Evolutionary conservation across 2,797 vertebrate species (phyloP), one percentile per base, ranked within the genome.

Genomic region (Sandelia bainsii): DNA sequence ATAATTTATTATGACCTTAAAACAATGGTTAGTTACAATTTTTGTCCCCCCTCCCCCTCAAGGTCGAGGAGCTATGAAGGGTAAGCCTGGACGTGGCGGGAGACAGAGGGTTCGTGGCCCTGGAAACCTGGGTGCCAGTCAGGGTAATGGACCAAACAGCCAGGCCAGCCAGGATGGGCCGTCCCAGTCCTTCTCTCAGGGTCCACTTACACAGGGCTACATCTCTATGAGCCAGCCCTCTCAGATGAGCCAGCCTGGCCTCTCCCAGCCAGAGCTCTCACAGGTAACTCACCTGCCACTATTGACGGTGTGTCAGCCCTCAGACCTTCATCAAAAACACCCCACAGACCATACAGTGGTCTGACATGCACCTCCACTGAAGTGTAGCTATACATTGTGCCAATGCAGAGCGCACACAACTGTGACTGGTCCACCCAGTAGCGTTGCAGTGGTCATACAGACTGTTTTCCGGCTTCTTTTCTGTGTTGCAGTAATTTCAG

Each of bases 161-260:
- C 98, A 98, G 87, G 96, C 94, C 50, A 99, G 98, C 88, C 98
- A 98, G 90, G 97, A 99, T 0, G 96, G 96, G 84, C 96, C 95
- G 5, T 99, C 98, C 0, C 98, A 99, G 93, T 95, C 98, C 8
- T 99, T 99, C 93, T 99, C 98, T 0, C 98, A 99, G 95, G 98
- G 98, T 0, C 98, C 98, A 0, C 95, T 99, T 88, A 99, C 98
- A 2, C 98, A 99, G 91, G 98, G 97, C 50, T 99, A 99, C 86
- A 97, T 98, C 92, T 96, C 96, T 89, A 99, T 99, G 98, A 99
- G 98, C 89, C 98, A 99, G 85, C 98, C 98, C 1, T 99, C 98
- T 0, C 98, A 99, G 93, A 99, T 99, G 98, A 99, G 98, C 90
- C 98, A 99, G 90, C 97, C 98, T 2, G 98, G 98, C 74, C 96